Evolutionary conservation across 2,113 vertebrate species (phyloP), one percentile per base, ranked within the genome.

Genomic region (Bos indicus): DNA sequence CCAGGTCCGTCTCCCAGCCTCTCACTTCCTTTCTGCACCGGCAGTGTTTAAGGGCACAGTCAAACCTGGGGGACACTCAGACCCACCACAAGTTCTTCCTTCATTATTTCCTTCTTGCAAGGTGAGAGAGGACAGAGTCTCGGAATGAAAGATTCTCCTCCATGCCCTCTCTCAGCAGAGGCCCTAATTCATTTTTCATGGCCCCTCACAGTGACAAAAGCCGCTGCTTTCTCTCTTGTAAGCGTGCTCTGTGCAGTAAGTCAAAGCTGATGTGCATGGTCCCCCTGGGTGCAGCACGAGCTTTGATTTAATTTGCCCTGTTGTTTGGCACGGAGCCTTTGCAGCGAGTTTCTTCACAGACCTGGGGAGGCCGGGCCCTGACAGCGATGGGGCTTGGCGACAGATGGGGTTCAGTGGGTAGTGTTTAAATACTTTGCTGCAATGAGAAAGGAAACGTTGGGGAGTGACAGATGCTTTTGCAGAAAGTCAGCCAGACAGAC

Each of bases 111-210:
- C 95, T 26, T 46, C 98, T 98, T 74, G 48, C 99, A 99, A 99
- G 99, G 99, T 99, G 99, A 99, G 99, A 99, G 98, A 99, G 99
- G 98, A 99, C 98, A 98, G 91, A 30, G 0, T 97, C 98, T 97
- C 3, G 12, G 98, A 98, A 99, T 99, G 98, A 99, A 99, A 98
- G 99, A 99, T 99, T 98, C 99, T 99, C 98, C 97, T 98, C 98
- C 98, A 46, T 98, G 98, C 98, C 99, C 99, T 99, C 98, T 98
- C 98, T 97, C 98, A 98, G 98, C 98, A 98, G 98, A 98, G 77
- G 98, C 99, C 98, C 98, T 99, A 99, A 99, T 99, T 99, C 99
- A 99, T 99, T 99, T 99, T 99, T 99, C 99, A 99, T 98, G 98
- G 98, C 98, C 99, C 98, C 99, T 98, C 23, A 97, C 99, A 98